A percentile compares a stretch with the other conserved stretches of the same genome.
Evolutionary conservation across 23 tunicate species (phyloP).

Genomic region (Ascidia mentula): DNA sequence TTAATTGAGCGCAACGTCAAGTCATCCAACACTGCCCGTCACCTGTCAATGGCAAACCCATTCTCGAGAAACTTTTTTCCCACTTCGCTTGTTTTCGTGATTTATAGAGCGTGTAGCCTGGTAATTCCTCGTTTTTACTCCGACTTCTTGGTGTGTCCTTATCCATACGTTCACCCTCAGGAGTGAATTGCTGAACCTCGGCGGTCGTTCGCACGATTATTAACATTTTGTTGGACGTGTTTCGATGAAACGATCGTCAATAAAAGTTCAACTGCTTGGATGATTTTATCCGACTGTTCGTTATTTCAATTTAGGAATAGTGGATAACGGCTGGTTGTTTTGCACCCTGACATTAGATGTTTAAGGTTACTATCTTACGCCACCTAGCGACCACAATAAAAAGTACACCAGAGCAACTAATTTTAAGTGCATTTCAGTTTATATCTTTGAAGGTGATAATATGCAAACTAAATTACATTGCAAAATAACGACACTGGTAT

Average conservation of each 20-base stretch:
- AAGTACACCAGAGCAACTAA: too few relatives aligned
- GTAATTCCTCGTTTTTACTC: neutral
- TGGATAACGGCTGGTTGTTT: too few relatives aligned
- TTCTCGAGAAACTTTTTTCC: neutral
- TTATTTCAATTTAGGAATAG: too few relatives aligned
- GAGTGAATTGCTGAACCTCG: neutral
- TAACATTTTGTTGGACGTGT: neutral
- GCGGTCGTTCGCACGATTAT: conserved; percentile 1
- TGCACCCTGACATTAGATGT: too few relatives aligned
- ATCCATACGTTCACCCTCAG: neutral
- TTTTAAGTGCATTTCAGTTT: too few relatives aligned
- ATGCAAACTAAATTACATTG: too few relatives aligned
- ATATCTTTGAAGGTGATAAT: too few relatives aligned
- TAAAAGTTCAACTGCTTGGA: conserved; percentile 12
- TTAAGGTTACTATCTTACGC: too few relatives aligned
- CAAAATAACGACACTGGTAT: too few relatives aligned
- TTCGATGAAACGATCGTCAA: conserved; percentile 8
- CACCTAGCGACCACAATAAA: too few relatives aligned
- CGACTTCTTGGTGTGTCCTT: neutral
- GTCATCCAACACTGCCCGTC: conserved; percentile 3
- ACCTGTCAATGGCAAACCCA: neutral
- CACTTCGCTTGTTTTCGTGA: neutral
- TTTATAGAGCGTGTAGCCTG: conserved; percentile 2
- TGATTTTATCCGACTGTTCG: neutral
- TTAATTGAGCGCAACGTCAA: neutral